phyloP scores from a whole-genome alignment of 2,888 invertebrate species.

The Drymonia ruficornis region DNA sequence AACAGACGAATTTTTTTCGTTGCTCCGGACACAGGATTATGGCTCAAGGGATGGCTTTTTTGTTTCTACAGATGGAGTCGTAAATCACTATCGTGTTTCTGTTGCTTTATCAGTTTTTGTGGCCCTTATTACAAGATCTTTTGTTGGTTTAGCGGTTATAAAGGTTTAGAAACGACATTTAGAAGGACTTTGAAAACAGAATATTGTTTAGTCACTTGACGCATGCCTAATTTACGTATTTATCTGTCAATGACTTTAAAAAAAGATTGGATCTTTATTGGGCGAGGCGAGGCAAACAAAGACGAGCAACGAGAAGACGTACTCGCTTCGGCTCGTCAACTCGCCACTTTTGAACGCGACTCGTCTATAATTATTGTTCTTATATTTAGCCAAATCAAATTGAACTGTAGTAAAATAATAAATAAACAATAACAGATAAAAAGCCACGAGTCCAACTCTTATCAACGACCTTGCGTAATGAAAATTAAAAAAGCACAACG shows the following conservation, averaged over 20 bases:
- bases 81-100: slow-evolving; percentile 40
- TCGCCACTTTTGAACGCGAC: too few species aligned
- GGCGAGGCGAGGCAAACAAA: too few species aligned
- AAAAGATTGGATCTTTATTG: too few species aligned
- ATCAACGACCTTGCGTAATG: slow-evolving; percentile 29
- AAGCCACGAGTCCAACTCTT: slow-evolving; percentile 16
- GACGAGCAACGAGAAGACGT: too few species aligned
- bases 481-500: slow-evolving; percentile 24
- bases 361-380: too few species aligned
- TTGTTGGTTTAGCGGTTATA: slow-evolving; percentile 30
- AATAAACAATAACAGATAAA: background rate
- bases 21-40: slow-evolving; percentile 30
- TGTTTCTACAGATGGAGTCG: slow-evolving; percentile 35
- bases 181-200: background rate
- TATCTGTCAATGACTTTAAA: too few species aligned
- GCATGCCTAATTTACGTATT: too few species aligned
- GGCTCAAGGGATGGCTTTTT: slow-evolving; percentile 28
- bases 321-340: too few species aligned
- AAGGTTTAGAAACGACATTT: slow-evolving; percentile 14
- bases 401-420: too few species aligned
- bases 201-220: too few species aligned
- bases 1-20: slow-evolving; percentile 33
- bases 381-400: too few species aligned
- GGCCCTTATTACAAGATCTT: slow-evolving; percentile 29
- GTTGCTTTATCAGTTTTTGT: slow-evolving; percentile 32